Conservation (phyloP, 53 echinoderm and acorn worm species). For the Henricia sp. region DNA sequence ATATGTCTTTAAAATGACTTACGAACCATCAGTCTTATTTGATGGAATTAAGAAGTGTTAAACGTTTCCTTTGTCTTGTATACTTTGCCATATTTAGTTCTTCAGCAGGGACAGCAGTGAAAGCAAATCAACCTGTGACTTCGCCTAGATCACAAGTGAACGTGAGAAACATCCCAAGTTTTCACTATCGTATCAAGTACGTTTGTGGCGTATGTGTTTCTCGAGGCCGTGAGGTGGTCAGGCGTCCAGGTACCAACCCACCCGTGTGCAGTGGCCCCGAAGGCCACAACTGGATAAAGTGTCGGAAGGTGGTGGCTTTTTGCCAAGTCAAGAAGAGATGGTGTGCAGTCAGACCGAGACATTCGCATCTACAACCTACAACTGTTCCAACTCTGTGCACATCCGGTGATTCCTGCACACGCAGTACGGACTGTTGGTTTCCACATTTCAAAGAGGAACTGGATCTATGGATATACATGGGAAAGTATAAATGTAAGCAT, state of each 20-base stretch:
- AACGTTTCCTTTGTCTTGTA: neutral
- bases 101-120: neutral
- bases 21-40: neutral
- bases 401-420: slow-evolving; percentile 51
- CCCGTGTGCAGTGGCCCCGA: slow-evolving; percentile 49
- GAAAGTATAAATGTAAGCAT: slow-evolving; percentile 68
- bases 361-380: slow-evolving; percentile 48
- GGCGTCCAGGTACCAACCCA: slow-evolving; percentile 21
- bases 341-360: slow-evolving; percentile 72
- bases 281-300: slow-evolving; percentile 72
- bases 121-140: neutral
- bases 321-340: slow-evolving; percentile 44
- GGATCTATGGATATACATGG: slow-evolving; percentile 85
- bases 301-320: slow-evolving; percentile 42
- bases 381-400: slow-evolving; percentile 57
- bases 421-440: slow-evolving; percentile 76
- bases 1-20: too few species aligned
- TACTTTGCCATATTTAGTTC: neutral
- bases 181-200: slow-evolving; percentile 32
- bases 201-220: slow-evolving; percentile 76
- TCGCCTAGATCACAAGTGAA: neutral
- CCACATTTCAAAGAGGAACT: slow-evolving; percentile 79
- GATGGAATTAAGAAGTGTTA: neutral
- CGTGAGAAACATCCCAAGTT: neutral
- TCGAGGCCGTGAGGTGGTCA: slow-evolving; percentile 12